These are phyloP conservation scores for Tachysurus vachellii DNA, from an alignment of 2,113 vertebrate genomes.

Conservation along the genomic window DNA sequence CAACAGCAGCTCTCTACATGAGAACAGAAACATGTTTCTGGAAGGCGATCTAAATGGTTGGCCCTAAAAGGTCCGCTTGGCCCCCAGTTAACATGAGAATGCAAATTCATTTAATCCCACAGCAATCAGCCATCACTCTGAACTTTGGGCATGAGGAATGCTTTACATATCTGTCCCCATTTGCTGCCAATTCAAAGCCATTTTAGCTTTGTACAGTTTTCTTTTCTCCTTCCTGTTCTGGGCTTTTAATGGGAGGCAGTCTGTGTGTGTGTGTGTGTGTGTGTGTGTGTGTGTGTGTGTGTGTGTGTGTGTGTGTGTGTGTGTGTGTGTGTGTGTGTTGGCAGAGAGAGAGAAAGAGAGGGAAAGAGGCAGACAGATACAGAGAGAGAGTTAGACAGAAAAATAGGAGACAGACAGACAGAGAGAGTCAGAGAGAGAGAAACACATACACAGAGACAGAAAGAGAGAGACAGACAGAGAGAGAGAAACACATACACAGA, in stretches of 20 bases:
- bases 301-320: not conserved
- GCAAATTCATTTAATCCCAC: conserved; percentile 32
- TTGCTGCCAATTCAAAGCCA: not conserved
- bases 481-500: no score
- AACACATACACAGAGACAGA: no score
- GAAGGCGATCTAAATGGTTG: not conserved
- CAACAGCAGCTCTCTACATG: not conserved
- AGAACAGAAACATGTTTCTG: not conserved
- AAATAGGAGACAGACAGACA: no score
- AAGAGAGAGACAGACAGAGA: no score
- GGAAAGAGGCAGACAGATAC: no score
- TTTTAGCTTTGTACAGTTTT: not conserved
- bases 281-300: not conserved
- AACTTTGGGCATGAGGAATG: conserved; percentile 20
- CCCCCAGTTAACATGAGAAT: conserved; percentile 27
- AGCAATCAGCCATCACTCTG: conserved; percentile 14
- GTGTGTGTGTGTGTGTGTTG: not conserved
- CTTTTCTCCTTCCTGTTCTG: not conserved
- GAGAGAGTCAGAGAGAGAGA: no score
- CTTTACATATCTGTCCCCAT: conserved; percentile 16
- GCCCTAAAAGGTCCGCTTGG: conserved; percentile 12
- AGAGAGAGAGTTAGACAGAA: no score
- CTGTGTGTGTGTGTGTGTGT: not conserved
- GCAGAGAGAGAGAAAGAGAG: no score
- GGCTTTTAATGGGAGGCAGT: not conserved